Conservation (phyloP, 2,888 invertebrate genomes). For the Agrochola litura region DNA sequence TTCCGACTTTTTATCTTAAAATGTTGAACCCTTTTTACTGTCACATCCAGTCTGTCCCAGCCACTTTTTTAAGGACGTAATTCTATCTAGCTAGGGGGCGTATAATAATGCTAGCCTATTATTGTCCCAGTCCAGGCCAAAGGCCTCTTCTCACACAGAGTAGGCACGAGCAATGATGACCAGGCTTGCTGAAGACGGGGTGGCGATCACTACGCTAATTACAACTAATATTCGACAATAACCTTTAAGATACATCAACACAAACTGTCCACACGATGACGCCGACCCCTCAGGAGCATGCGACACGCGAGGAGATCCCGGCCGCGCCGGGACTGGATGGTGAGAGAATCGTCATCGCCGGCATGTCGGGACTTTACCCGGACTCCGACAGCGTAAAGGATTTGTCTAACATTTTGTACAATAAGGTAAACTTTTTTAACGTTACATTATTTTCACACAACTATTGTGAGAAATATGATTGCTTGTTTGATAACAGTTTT, state of each 20-base stretch:
- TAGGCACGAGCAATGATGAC: background rate
- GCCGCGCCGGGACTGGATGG: conserved; percentile 15
- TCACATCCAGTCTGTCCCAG: background rate
- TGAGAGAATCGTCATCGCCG: conserved; percentile 74
- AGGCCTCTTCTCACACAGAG: background rate
- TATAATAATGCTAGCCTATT: background rate
- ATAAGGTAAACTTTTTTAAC: conserved; percentile 70
- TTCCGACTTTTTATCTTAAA: background rate
- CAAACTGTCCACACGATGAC: conserved; percentile 33
- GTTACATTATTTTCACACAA: background rate
- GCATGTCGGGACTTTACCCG: conserved; percentile 77
- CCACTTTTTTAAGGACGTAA: background rate
- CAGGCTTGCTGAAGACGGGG: background rate
- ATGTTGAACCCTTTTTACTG: background rate
- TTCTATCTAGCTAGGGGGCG: background rate
- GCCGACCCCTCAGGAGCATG: conserved; percentile 48
- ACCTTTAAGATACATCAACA: background rate
- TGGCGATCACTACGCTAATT: background rate
- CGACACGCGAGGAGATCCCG: background rate
- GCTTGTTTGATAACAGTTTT: background rate
- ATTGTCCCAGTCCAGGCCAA: background rate
- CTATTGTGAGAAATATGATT: background rate
- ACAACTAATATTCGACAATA: background rate
- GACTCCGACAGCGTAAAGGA: conserved; percentile 70
- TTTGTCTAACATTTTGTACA: conserved; percentile 75